phyloP scores from a whole-genome alignment of 2,797 vertebrate genomes.

The Dromococcyx pavoninus region DNA sequence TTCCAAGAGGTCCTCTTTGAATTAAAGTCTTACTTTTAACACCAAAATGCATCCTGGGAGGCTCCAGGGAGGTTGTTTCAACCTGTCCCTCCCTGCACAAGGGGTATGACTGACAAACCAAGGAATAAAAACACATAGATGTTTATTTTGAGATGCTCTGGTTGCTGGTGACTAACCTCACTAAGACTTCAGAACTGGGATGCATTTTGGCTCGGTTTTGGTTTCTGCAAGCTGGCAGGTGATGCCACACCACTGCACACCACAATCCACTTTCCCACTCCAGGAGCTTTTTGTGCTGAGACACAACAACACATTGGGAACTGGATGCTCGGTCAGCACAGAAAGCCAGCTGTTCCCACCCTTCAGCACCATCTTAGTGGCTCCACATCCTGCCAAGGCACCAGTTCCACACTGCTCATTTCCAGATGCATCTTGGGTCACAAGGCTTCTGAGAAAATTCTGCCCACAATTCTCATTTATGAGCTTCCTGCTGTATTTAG shows the following conservation, averaged over 20 bases:
- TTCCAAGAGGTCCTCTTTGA: background rate
- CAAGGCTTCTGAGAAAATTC: fast-evolving
- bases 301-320: fast-evolving
- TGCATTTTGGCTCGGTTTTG: background rate
- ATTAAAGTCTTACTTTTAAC: background rate
- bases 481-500: background rate
- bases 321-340: background rate
- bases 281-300: constrained; percentile 13
- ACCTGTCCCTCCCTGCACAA: background rate
- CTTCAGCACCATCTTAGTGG: fast-evolving
- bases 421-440: fast-evolving
- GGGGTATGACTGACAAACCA: background rate
- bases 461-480: background rate
- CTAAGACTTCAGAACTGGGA: background rate
- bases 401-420: fast-evolving
- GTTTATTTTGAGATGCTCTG: background rate
- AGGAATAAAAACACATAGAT: background rate
- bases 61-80: background rate
- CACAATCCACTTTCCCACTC: background rate
- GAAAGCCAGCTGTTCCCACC: background rate
- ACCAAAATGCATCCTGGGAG: background rate
- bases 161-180: background rate
- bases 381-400: background rate
- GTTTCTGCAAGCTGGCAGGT: constrained; percentile 47
- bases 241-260: fast-evolving